Percentiles rank a stretch among this genome's conserved stretches.
Conservation (phyloP, 2,797 vertebrate species). For the Urosaurus nigricauda region DNA sequence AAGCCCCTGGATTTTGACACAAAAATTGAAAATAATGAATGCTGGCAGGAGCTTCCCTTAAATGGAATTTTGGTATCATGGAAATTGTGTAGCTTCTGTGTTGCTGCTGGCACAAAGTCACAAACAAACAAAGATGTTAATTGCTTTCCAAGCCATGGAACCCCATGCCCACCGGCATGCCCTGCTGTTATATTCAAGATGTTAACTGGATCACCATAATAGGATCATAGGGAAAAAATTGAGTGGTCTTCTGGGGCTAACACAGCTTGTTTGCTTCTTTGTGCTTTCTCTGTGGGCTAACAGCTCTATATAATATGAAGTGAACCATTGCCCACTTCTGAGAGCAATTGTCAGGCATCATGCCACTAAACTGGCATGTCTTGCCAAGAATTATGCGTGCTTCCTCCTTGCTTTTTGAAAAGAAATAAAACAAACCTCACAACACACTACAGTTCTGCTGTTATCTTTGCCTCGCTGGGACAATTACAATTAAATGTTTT, state of each 20-base stretch:
- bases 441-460: constrained; percentile 16
- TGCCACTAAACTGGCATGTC: constrained; percentile 25
- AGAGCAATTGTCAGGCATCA: constrained; percentile 55
- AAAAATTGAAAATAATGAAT: constrained; percentile 4
- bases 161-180: background rate
- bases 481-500: constrained; percentile 23
- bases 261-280: constrained; percentile 40
- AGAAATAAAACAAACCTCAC: background rate
- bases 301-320: constrained; percentile 22
- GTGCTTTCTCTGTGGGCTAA: constrained; percentile 47
- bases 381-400: constrained; percentile 57
- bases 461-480: constrained; percentile 47
- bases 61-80: constrained; percentile 19
- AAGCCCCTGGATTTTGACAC: background rate
- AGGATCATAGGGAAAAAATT: constrained; percentile 10
- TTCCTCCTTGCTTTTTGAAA: background rate
- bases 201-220: constrained; percentile 32
- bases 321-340: constrained; percentile 41
- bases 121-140: constrained; percentile 30
- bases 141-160: constrained; percentile 9
- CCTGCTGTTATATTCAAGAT: constrained; percentile 15
- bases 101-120: constrained; percentile 34
- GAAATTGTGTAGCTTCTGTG: constrained; percentile 13
- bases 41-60: background rate
- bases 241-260: constrained; percentile 29